Conservation (phyloP, 2,888 invertebrate species). For the Leptinotarsa haldemani region DNA sequence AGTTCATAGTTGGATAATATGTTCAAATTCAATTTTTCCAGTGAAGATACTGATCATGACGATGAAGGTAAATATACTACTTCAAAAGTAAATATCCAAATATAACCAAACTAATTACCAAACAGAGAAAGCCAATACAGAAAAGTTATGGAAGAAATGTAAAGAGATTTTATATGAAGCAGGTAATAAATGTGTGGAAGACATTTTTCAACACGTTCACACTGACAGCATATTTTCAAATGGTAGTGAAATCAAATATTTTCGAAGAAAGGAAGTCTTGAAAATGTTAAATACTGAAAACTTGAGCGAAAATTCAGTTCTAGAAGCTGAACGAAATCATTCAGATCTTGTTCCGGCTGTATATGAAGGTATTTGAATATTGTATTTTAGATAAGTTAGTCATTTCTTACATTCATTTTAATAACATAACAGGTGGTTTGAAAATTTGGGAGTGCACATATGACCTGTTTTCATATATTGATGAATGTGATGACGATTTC, state of each 20-base stretch:
- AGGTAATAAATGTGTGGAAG: conserved; percentile 28
- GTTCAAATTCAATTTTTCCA: conserved; percentile 52
- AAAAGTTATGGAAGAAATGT: conserved; percentile 40
- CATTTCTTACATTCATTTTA: not conserved
- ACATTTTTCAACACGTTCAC: conserved; percentile 41
- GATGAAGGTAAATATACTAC: conserved; percentile 31
- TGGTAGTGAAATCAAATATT: conserved; percentile 66
- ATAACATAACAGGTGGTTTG: conserved; percentile 77
- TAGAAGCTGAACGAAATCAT: conserved; percentile 73
- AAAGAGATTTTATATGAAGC: conserved; percentile 40
- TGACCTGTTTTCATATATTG: conserved; percentile 80
- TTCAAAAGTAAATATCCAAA: not conserved
- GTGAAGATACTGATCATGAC: conserved; percentile 31
- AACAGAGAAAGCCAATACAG: not conserved
- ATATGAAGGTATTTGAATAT: conserved; percentile 77
- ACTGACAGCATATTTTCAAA: conserved; percentile 33
- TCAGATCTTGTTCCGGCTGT: conserved; percentile 81
- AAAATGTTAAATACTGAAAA: conserved; percentile 56
- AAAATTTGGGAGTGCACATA: conserved; percentile 96
- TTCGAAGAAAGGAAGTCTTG: conserved; percentile 64
- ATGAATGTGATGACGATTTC: conserved; percentile 63
- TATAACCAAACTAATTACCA: conserved; percentile 37
- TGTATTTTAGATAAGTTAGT: conserved; percentile 13
- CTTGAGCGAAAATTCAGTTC: conserved; percentile 59
- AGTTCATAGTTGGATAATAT: conserved; percentile 26